These are phyloP conservation scores for Bombus waltoni DNA, from an alignment of 1,140 invertebrate species.

Conservation along the genomic window DNA sequence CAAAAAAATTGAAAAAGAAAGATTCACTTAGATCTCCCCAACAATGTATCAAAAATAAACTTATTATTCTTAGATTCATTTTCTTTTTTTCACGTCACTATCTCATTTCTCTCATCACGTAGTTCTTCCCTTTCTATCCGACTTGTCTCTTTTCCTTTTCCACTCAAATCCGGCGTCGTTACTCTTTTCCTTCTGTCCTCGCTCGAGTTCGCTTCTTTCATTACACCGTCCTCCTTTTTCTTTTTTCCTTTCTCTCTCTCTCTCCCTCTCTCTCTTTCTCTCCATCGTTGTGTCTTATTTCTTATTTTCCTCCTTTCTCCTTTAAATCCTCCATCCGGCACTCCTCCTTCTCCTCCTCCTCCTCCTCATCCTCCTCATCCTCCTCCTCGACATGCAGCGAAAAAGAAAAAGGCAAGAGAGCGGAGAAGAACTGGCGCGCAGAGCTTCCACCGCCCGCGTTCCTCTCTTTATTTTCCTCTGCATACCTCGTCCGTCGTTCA, in stretches of 20 bases:
- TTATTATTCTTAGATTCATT: slow-evolving; percentile 75
- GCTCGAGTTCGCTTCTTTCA: no score
- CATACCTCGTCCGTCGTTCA: background rate
- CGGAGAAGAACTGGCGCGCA: background rate
- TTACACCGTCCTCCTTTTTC: background rate
- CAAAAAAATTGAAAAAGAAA: slow-evolving; percentile 78
- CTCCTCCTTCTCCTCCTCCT: background rate
- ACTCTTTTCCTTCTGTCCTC: background rate
- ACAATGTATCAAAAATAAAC: slow-evolving; percentile 83
- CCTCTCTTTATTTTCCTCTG: slow-evolving; percentile 7
- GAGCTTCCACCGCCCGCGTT: background rate
- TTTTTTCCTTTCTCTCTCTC: slow-evolving; percentile 16
- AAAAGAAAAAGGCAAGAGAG: slow-evolving; percentile 34
- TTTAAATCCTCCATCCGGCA: background rate
- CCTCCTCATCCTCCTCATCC: background rate
- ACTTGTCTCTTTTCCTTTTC: no score
- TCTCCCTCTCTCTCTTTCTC: background rate
- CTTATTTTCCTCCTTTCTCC: background rate
- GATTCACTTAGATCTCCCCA: slow-evolving; percentile 77
- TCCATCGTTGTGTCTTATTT: background rate
- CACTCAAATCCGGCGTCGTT: background rate
- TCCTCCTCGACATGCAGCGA: slow-evolving; percentile 22
- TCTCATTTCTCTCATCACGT: background rate
- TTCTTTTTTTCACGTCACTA: slow-evolving; percentile 42
- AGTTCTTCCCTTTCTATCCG: background rate